Conservation (phyloP, 1,140 invertebrate species). For the Ptiloglossa arizonensis region DNA sequence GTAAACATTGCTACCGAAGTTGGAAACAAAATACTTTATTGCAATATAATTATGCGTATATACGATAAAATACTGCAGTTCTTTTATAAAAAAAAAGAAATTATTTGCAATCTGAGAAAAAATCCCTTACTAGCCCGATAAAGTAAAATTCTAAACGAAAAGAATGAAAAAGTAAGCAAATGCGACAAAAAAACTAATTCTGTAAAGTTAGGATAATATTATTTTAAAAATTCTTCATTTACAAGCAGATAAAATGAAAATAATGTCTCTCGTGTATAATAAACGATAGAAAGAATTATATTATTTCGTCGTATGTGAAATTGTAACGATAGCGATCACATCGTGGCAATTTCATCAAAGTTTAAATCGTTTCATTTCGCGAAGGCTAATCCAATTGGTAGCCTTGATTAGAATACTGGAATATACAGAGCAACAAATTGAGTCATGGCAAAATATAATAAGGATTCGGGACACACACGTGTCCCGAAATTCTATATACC, state of each 20-base stretch:
- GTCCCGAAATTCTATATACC: conserved; percentile 51
- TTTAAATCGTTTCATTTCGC: conserved; percentile 2
- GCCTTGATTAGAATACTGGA: conserved; percentile 43
- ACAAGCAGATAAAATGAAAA: no score
- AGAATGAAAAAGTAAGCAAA: no score
- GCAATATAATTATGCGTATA: neutral
- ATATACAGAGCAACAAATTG: conserved; percentile 43
- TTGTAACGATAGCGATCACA: neutral
- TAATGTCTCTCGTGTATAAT: no score
- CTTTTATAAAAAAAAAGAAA: no score
- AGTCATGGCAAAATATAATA: conserved; percentile 37
- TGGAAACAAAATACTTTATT: neutral
- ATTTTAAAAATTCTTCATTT: no score
- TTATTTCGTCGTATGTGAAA: neutral
- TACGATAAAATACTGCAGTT: no score
- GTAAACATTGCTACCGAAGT: neutral
- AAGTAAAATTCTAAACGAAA: no score
- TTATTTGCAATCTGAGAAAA: no score
- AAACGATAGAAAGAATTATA: neutral
- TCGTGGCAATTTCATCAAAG: neutral
- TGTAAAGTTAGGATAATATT: no score
- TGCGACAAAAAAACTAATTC: no score
- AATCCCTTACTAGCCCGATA: no score
- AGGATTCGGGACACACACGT: conserved; percentile 7
- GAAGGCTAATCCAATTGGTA: conserved; percentile 54